Percentiles rank a stretch among this genome's conserved stretches.
Conservation (phyloP, 2,888 invertebrate species). For the Trilocha varians region DNA sequence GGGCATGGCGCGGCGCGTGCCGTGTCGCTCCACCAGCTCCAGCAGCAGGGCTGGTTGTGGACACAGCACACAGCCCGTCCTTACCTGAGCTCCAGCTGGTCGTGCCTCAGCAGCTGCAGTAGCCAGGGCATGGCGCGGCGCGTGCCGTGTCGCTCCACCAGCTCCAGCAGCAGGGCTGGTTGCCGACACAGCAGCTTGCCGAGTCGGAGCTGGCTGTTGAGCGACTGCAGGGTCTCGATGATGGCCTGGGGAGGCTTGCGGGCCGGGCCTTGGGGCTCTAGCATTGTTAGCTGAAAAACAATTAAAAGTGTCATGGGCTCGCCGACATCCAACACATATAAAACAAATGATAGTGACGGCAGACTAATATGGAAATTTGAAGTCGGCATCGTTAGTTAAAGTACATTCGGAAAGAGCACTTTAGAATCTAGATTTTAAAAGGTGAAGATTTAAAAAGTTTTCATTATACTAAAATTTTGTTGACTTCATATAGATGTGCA, state of each 20-base stretch:
- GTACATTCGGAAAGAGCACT: too few species aligned
- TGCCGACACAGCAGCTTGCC: slow-evolving; percentile 93
- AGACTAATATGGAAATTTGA: too few species aligned
- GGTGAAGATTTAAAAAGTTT: too few species aligned
- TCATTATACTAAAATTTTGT: too few species aligned
- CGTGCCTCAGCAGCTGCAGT: slow-evolving; percentile 92
- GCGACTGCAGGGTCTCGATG: slow-evolving; percentile 83
- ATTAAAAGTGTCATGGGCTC: too few species aligned
- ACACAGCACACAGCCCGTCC: too few species aligned
- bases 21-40: slow-evolving; percentile 92
- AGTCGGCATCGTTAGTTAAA: too few species aligned
- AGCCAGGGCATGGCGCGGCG: slow-evolving; percentile 98
- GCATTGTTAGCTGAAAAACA: slow-evolving; percentile 82
- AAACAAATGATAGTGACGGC: too few species aligned
- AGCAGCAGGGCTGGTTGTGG: slow-evolving; percentile 93
- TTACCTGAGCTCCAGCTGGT: slow-evolving; percentile 84
- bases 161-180: slow-evolving; percentile 93
- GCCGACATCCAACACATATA: too few species aligned
- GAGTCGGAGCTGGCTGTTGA: slow-evolving; percentile 85
- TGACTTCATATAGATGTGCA: too few species aligned
- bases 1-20: slow-evolving; percentile 94
- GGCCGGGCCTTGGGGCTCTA: slow-evolving; percentile 89
- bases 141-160: slow-evolving; percentile 91
- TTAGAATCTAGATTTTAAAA: too few species aligned
- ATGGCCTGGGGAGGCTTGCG: slow-evolving; percentile 85